Evolutionary conservation across 2,888 invertebrate genomes (phyloP).

Genomic region (Strigamia maritima): DNA sequence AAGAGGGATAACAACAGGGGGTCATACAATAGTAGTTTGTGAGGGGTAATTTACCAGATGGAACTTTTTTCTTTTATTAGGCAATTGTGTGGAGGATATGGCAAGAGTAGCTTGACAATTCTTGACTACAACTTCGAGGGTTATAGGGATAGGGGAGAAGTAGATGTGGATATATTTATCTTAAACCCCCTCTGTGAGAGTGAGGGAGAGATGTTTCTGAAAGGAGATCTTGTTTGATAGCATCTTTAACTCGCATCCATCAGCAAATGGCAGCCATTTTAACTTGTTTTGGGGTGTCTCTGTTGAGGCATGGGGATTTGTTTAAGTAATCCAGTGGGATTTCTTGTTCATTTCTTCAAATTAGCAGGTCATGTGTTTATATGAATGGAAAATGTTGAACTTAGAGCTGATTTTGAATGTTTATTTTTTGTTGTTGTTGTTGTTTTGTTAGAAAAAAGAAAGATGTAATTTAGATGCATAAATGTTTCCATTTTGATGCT

Average conservation of each 20-base stretch:
- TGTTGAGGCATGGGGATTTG: not conserved
- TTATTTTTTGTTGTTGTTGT: not conserved
- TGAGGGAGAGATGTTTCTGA: not conserved
- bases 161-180: slow-evolving; percentile 4
- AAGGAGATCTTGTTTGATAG: slow-evolving; percentile 17
- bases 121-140: not conserved
- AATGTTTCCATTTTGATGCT: not conserved
- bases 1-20: not conserved
- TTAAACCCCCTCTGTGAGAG: slow-evolving; percentile 2
- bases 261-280: slow-evolving; percentile 25
- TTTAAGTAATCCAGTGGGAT: not conserved
- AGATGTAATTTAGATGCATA: not conserved
- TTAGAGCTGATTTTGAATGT: not conserved
- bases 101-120: not conserved
- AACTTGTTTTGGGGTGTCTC: not conserved
- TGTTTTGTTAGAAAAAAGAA: not conserved
- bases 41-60: not conserved
- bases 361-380: no score
- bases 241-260: not conserved
- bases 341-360: not conserved
- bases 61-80: not conserved
- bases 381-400: not conserved
- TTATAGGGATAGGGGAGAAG: not conserved
- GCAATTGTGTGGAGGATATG: not conserved
- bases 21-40: no score